Percentiles rank a stretch among this genome's conserved stretches.
These are phyloP conservation scores for Hylaeus anthracinus DNA, from an alignment of 1,140 invertebrate species.

Conservation along the genomic window DNA sequence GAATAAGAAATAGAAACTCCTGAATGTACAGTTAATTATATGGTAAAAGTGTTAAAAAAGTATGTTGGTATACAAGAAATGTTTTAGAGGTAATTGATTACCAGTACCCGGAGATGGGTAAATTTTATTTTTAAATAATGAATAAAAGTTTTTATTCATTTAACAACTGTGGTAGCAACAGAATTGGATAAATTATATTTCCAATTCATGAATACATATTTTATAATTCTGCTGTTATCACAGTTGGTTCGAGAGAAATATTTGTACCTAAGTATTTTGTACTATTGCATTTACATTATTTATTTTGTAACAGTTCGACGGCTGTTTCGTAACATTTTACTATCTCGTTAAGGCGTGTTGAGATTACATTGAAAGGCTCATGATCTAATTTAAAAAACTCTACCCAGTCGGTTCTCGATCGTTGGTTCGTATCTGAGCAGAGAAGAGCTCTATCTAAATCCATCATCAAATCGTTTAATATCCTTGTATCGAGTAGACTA, in stretches of 20 bases:
- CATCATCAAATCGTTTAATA: constrained; percentile 74
- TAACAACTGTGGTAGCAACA: too few relatives aligned
- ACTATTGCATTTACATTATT: constrained; percentile 27
- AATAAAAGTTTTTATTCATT: too few relatives aligned
- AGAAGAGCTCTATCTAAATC: constrained; percentile 72
- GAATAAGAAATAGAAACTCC: constrained; percentile 33
- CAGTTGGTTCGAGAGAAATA: constrained; percentile 15
- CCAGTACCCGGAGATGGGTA: too few relatives aligned
- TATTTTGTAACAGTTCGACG: constrained; percentile 61
- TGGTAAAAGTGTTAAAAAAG: constrained; percentile 15
- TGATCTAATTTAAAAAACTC: constrained; percentile 82
- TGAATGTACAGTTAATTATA: constrained; percentile 4
- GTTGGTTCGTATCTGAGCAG: constrained; percentile 64
- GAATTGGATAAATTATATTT: too few relatives aligned
- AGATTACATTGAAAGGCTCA: constrained; percentile 46
- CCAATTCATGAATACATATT: too few relatives aligned
- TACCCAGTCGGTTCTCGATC: constrained; percentile 82
- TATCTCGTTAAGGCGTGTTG: constrained; percentile 64
- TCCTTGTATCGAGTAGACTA: constrained; percentile 70
- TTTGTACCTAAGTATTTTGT: background rate
- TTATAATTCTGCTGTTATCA: background rate
- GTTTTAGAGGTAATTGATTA: background rate
- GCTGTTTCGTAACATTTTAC: constrained; percentile 65
- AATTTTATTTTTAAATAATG: too few relatives aligned
- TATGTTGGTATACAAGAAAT: background rate